Evolutionary conservation across 2,113 vertebrate genomes (phyloP).

Genomic region (Clupea harengus): DNA sequence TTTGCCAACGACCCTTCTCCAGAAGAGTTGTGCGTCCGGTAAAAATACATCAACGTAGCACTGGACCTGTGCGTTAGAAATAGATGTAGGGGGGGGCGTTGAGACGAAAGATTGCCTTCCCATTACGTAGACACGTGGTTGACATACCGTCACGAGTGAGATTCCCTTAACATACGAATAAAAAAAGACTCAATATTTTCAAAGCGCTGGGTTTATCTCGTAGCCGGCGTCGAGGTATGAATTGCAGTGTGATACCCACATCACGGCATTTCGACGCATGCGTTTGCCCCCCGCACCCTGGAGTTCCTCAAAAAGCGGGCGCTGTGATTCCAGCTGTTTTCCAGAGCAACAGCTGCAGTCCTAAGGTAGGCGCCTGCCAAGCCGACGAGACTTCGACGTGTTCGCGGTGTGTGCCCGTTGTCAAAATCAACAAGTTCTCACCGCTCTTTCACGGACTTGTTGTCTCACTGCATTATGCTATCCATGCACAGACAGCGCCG

Average conservation of each 20-base stretch:
- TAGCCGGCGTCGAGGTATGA: neutral
- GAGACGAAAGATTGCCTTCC: slow-evolving; percentile 70
- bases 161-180: neutral
- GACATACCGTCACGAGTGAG: slow-evolving; percentile 67
- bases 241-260: neutral
- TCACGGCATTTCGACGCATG: neutral
- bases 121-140: slow-evolving; percentile 81
- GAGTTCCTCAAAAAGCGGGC: neutral
- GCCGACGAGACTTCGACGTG: neutral
- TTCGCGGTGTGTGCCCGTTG: neutral
- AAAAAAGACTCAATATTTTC: neutral
- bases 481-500: neutral
- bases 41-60: slow-evolving; percentile 10
- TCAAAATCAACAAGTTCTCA: neutral
- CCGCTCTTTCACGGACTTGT: neutral
- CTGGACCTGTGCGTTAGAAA: slow-evolving; percentile 64
- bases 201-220: neutral
- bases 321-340: neutral
- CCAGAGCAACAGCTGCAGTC: slow-evolving; percentile 13
- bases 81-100: slow-evolving; percentile 68
- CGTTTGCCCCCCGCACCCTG: neutral
- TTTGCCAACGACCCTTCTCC: slow-evolving; percentile 18
- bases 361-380: neutral
- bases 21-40: slow-evolving; percentile 26
- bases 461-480: neutral